Base-by-base conservation (phyloP, 1,140 invertebrate genomes). In the Orussus abietinus region DNA sequence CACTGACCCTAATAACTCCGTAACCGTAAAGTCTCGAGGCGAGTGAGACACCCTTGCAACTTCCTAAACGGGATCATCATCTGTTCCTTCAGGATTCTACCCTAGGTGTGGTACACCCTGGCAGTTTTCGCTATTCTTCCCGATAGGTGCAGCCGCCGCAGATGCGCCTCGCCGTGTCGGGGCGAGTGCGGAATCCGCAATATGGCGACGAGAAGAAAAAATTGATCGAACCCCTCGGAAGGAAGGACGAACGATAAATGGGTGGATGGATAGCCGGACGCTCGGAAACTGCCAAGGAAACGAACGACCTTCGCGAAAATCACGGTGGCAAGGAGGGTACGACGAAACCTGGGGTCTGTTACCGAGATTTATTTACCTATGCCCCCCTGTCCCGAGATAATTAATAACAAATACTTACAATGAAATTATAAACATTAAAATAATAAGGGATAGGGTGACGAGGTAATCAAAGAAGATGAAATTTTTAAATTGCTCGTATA, bases 51-150 rank as follows among this genome's bases (percentile, higher is more conserved):
- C 45, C 49, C 47, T 46, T 49, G 52, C 59, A 64, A 53, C 57
- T 60, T 64, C 55, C 57, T 57, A 67, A 68, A 69, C 61, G 62
- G 61, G 64, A 68, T 66, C 60, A 57, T 68, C 66, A 66, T 69
- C 58, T 64, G 57, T 60, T 66, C 59, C 64, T 64, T 47, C 55
- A 49, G 57, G 61, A 63, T 56, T 56, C 53, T 42, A 50, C 49
- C 14, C 44, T 49, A n/a, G n/a, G n/a, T n/a, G n/a, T n/a, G n/a
- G n/a, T n/a, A n/a, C n/a, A n/a, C n/a, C n/a, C 38, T 25, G 29
- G 49, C 54, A 52, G 55, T 52, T 55, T 63, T 62, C 48, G 51
- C 54, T 46, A 66, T 69, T 66, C 59, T 67, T 63, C 45, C 35
- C 40, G 50, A 51, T 47, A 51, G 42, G 34, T 19, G 45, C 59